Evolutionary conservation across 1,140 invertebrate species (phyloP).

Genomic region (Pseudomyrmex concolor): DNA sequence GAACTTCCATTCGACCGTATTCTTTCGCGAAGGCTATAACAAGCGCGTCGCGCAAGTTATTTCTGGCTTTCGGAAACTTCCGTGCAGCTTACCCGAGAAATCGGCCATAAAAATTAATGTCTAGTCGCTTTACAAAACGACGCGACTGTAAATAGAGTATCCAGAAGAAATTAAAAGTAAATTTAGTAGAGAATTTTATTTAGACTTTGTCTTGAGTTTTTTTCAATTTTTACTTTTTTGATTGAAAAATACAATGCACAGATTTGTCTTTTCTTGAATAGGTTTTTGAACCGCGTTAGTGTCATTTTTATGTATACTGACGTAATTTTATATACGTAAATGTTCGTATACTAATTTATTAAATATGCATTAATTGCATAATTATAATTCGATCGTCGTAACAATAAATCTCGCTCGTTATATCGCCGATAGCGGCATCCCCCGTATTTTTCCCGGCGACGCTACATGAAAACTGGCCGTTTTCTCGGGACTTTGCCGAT

Average conservation of each 20-base stretch:
- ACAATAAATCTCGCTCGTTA: constrained; percentile 40
- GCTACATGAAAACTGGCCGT: constrained; percentile 27
- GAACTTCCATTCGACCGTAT: constrained; percentile 37
- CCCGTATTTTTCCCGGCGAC: constrained; percentile 39
- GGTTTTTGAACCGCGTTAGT: too few relatives aligned
- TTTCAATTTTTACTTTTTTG: background rate
- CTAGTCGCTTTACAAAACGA: background rate
- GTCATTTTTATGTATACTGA: too few relatives aligned
- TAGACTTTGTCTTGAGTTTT: too few relatives aligned
- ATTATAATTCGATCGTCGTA: constrained; percentile 27
- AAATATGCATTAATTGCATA: constrained; percentile 12
- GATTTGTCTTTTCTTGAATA: background rate
- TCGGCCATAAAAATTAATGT: constrained; percentile 34
- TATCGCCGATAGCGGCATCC: constrained; percentile 32
- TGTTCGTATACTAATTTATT: background rate
- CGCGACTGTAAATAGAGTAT: too few relatives aligned
- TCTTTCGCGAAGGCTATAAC: constrained; percentile 32
- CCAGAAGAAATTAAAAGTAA: too few relatives aligned
- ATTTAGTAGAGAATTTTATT: too few relatives aligned
- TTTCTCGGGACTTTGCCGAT: constrained; percentile 29
- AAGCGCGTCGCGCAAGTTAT: constrained; percentile 38
- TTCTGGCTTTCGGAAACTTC: constrained; percentile 15
- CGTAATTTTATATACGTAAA: too few relatives aligned
- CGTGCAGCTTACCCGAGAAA: constrained; percentile 1
- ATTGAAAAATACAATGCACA: background rate